Evolutionary conservation across 23 tunicate species (phyloP).

Genomic region (Oikopleura dioica): DNA sequence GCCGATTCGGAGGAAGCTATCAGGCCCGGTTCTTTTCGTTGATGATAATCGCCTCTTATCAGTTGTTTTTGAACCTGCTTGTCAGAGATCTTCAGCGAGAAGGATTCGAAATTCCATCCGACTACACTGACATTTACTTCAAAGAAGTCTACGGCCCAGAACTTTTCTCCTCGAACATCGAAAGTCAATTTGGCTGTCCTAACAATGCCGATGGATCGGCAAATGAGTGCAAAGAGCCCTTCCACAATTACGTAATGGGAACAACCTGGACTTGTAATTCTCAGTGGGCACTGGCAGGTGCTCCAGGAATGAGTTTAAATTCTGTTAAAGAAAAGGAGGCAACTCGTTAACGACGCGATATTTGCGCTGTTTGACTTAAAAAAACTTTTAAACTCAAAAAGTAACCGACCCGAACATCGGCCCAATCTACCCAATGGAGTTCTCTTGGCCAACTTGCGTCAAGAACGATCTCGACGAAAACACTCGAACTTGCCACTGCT

Average conservation of each 20-base stretch:
- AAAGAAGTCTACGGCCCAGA: background rate
- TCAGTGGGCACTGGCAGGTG: background rate
- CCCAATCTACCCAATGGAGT: background rate
- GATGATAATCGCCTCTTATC: no score
- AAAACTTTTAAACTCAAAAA: no score
- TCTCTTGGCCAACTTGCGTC: background rate
- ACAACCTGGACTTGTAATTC: background rate
- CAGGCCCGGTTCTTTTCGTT: no score
- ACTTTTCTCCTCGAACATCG: background rate
- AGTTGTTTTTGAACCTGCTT: no score
- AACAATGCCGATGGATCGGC: background rate
- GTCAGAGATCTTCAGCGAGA: no score
- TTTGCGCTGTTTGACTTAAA: no score
- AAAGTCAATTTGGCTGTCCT: background rate
- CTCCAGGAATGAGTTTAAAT: no score
- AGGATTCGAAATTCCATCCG: background rate
- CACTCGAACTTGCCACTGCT: background rate
- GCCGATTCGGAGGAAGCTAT: no score
- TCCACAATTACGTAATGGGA: background rate
- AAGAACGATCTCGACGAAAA: background rate
- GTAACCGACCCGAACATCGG: no score
- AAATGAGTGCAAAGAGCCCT: background rate
- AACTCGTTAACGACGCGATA: no score
- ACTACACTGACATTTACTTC: background rate
- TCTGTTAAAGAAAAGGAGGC: no score